phyloP scores from a whole-genome alignment of 2,113 vertebrate genomes.

The Dascyllus trimaculatus region DNA sequence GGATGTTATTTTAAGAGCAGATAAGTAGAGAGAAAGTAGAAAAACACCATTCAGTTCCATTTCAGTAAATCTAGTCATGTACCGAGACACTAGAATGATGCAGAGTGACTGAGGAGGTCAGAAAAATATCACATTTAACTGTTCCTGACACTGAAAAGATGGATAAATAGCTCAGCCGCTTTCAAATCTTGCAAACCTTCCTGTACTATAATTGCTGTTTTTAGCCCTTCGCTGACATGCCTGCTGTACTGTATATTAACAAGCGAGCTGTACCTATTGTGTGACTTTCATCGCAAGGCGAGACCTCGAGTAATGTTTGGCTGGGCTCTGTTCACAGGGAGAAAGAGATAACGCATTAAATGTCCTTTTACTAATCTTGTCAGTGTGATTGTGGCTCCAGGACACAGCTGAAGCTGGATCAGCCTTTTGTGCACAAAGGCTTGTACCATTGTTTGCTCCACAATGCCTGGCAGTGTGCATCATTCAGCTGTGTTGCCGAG shows the following conservation, averaged over 20 bases:
- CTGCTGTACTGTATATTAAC: background rate
- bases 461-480: constrained; percentile 68
- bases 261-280: constrained; percentile 25
- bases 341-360: constrained; percentile 52
- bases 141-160: background rate
- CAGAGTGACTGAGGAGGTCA: too few relatives aligned
- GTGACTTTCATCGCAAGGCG: constrained; percentile 20
- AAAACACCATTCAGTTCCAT: too few relatives aligned
- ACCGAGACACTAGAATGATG: too few relatives aligned
- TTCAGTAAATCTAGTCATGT: too few relatives aligned
- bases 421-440: constrained; percentile 64
- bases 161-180: background rate
- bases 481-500: constrained; percentile 56
- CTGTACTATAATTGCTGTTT: background rate
- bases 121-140: too few relatives aligned
- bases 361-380: constrained; percentile 66
- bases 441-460: constrained; percentile 74
- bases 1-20: too few relatives aligned
- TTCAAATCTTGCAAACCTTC: background rate
- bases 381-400: constrained; percentile 53
- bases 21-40: too few relatives aligned
- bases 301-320: constrained; percentile 44
- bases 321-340: constrained; percentile 29
- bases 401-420: constrained; percentile 63
- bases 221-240: constrained; percentile 11